Base-by-base conservation (phyloP, 2,113 vertebrate genomes). In the Mugil cephalus region DNA sequence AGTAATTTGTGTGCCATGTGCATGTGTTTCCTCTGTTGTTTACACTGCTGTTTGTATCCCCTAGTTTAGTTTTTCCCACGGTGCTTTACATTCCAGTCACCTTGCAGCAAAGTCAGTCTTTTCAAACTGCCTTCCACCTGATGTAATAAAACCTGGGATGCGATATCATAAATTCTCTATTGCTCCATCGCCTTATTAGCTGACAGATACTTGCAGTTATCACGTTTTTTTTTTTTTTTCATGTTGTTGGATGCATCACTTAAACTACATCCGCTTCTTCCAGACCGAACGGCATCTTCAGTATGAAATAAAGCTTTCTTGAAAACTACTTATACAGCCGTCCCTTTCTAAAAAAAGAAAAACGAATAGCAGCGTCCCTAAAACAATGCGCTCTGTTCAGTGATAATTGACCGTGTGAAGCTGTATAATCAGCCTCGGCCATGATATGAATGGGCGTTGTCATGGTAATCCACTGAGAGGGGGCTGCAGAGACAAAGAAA, bases 391-490 rank as follows among this genome's bases (percentile, higher is more conserved):
- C 48, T 40, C 67, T 42, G 61, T 83, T 77, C 69, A 69, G 63
- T 67, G 69, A 85, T 91, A 90, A 91, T 83, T 87, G 55, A 72
- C 69, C 55, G 38, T 85, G 88, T 79, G 86, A 79, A 77, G 84
- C 85, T 80, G 84, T 83, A 87, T 86, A 90, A 89, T 91, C 83
- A 89, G 78, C 56, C 83, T 67, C 56, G 59, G 77, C 77, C 83
- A 83, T 82, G 64, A 83, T 89, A 86, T 85, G 85, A 91, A 93
- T 89, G 74, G 78, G n/a, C 9, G 89, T 92, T 90, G 86, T 85
- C 88, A 91, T 92, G 90, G 90, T 88, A 84, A 93, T 87, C 60
- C 78, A 54, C 72, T 60, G 61, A 85, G 86, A 85, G 83, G 84
- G 86, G 71, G 40, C 75, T 54, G 68, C n/a, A 38, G 70, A 82